Evolutionary conservation across 2,113 vertebrate genomes (phyloP), one percentile per base, ranked within the genome.

Genomic region (Labrus mixtus): DNA sequence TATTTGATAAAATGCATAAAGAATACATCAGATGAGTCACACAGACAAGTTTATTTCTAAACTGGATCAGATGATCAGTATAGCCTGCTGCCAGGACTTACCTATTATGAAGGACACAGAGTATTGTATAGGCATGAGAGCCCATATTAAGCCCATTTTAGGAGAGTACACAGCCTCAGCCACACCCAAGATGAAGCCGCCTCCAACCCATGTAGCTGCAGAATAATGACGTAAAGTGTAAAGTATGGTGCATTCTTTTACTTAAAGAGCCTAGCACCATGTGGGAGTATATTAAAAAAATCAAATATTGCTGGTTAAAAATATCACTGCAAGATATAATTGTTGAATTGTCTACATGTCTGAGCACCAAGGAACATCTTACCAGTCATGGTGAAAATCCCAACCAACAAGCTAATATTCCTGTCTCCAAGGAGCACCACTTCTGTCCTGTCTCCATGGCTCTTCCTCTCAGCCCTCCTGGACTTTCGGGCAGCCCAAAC

Each of bases 141-240:
- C 91, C 95, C 95, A 96, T 53, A 93, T 2, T 0, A 96, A 58
- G 60, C 95, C 95, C 90, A 91, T 89, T 7, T 91, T 92, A 53
- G 95, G 95, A 74, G 89, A 84, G 62, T 95, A 95, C 29, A 95
- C 85, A 0, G 92, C 93, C 86, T 96, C 95, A 72, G 95, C 95
- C 19, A 91, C 86, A 8, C 94, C 93, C 5, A 94, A 90, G 55
- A 96, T 93, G 39, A 95, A 95, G 2, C 93, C 94, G 72, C 95
- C 95, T 90, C 95, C 95, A 17, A 96, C 95, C 93, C 94, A 95
- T 0, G 94, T 95, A 23, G 95, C 95, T 96, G 81, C 39, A 88
- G 77, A 72, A 41, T 11, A 56, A 68, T 25, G 3, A 72, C 8
- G 66, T 36, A 55, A 6, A 33, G 29, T 23, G 16, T 16, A 57